Evolutionary conservation across 2,797 vertebrate genomes (phyloP), one percentile per base, ranked within the genome.

Genomic region (Coregonus ussuriensis): DNA sequence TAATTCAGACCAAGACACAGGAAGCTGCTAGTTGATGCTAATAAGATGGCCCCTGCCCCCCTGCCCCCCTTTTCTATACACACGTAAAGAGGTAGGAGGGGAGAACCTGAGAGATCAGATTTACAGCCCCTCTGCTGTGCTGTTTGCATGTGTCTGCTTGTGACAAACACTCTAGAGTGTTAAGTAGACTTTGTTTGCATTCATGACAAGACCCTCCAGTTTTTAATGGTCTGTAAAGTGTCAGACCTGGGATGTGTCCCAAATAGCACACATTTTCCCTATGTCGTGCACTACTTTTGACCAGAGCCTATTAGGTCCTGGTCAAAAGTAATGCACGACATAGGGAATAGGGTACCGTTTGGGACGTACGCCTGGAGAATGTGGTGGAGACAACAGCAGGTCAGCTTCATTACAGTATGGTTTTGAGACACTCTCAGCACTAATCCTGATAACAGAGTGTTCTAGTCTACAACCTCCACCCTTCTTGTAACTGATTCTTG

Each of bases 181-280:
- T 83, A 82, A 83, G 81, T 78, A 83, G 79, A 77, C 54, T 74
- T 69, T 83, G 82, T 90, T 88, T 84, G 85, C 76, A 78, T 84
- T 86, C 78, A 83, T 66, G 74, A 84, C 76, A 78, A 81, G 79
- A 72, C 79, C 74, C 75, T 82, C 31, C 7, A 63, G 67, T 70
- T 74, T 75, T 80, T 21, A 80, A 82, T 62, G 77, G 81, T 81
- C 86, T 85, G 84, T 62, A 75, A 82, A 81, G 82, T 80, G 74
- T 70, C 82, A 85, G 74, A 80, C 41, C 41, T 47, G 41, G 9
- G 0, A 47, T 47, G 7, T 47, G 41, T 11, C 41, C 41, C 41
- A 47, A 47, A 47, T 47, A 47, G 41, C 9, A 47, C 41, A 13
- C 41, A 47, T 47, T 11, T 47, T 47, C 41, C 41, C 41, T 47